Evolutionary conservation across 2,797 vertebrate genomes (phyloP), one percentile per base, ranked within the genome.

Genomic region (Novumbra hubbsi): DNA sequence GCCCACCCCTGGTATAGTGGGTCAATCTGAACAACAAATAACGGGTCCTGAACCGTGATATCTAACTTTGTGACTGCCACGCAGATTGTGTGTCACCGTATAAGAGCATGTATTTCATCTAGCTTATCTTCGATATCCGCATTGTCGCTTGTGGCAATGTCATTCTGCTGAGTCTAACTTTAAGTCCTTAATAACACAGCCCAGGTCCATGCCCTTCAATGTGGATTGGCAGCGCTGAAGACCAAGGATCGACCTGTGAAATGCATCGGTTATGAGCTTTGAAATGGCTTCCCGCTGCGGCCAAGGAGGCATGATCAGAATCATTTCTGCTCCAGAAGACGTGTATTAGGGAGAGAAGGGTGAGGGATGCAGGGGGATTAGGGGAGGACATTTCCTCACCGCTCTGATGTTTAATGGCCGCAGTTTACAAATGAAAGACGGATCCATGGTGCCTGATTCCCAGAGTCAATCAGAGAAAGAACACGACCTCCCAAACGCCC

Each of bases 261-360:
- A 69, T 49, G 24, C 24, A 49, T 49, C 12, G 45, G 64, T 71
- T 68, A 49, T 30, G 74, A 77, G 81, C 78, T 86, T 81, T 85
- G 85, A 89, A 87, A 87, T 81, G 84, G 84, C 86, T 76, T 76
- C 85, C 75, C 57, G 17, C 77, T 75, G 76, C 80, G 17, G 19
- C 74, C 28, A 72, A 28, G 24, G 63, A 57, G 38, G 72, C 45
- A 62, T 85, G 84, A 87, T 85, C 85, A 86, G 76, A 83, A 80
- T 82, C 79, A 89, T 79, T 88, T 88, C 83, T 80, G 81, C 82
- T 81, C 82, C 76, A 76, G 76, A 72, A 82, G 85, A 83, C 83
- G 75, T 86, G 81, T 83, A 16, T 71, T 71, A 78, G 27, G 52
- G 27, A 70, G 71, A 81, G 73, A 78, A 75, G 77, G 76, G 80